Conservation (phyloP, 2,113 vertebrate species). For the Egretta garzetta region DNA sequence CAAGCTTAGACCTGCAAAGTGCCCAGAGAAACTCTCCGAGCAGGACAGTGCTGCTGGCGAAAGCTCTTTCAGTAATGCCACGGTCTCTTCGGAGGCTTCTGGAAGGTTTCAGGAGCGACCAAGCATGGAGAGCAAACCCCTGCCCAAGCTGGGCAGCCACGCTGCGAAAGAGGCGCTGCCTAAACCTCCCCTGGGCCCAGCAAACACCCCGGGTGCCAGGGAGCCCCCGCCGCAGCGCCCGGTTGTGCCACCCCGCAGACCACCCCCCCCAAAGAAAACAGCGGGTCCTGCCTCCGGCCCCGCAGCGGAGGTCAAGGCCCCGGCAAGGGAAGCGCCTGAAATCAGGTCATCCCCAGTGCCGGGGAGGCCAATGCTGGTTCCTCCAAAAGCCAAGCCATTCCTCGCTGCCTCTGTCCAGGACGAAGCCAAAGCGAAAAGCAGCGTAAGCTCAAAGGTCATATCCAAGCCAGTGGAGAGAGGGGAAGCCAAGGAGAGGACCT, state of each 20-base stretch:
- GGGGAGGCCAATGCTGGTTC: slow-evolving; percentile 83
- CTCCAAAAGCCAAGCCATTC: slow-evolving; percentile 90
- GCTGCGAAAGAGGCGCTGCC: slow-evolving; percentile 52
- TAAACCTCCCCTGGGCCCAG: slow-evolving; percentile 43
- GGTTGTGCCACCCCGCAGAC: slow-evolving; percentile 85
- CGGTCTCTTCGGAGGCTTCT: slow-evolving; percentile 37
- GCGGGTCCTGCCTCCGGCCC: slow-evolving; percentile 61
- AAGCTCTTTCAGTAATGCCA: slow-evolving; percentile 37
- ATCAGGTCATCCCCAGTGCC: slow-evolving; percentile 61
- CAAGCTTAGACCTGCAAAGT: slow-evolving; percentile 91
- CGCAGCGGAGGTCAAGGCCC: slow-evolving; percentile 71
- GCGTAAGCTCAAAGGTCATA: slow-evolving; percentile 75
- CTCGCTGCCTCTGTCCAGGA: slow-evolving; percentile 71
- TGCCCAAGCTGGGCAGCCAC: slow-evolving; percentile 78
- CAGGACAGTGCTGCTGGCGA: slow-evolving; percentile 64
- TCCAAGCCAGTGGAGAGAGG: slow-evolving; percentile 81
- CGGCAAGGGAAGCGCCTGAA: slow-evolving; percentile 75
- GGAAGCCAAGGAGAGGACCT: slow-evolving; percentile 76
- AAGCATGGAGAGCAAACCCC: slow-evolving; percentile 70
- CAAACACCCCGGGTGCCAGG: background rate
- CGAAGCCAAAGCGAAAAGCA: slow-evolving; percentile 79
- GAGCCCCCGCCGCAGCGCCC: slow-evolving; percentile 80
- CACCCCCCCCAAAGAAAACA: slow-evolving; percentile 92
- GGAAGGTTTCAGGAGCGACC: slow-evolving; percentile 61
- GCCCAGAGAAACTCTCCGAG: slow-evolving; percentile 73